Percentiles rank a stretch among this genome's conserved stretches.
phyloP scores from a whole-genome alignment of 2,888 invertebrate genomes.

The Tortrix viridana region DNA sequence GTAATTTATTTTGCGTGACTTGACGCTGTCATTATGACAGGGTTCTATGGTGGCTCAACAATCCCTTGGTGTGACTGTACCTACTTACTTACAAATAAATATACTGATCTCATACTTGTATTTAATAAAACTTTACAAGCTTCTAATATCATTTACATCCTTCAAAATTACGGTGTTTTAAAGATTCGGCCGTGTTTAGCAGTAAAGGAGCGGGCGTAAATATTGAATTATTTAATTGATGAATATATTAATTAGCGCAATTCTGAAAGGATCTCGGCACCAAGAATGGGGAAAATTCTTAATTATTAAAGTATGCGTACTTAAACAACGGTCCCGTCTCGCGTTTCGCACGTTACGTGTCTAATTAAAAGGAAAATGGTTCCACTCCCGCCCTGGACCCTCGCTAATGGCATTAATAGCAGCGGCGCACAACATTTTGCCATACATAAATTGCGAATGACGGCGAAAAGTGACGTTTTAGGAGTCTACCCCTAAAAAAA shows the following conservation, averaged over 20 bases:
- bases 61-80: too few species aligned
- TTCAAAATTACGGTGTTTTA: too few species aligned
- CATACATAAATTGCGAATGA: conserved; percentile 23
- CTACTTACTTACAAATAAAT: too few species aligned
- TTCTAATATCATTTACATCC: too few species aligned
- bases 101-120: too few species aligned
- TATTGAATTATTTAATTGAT: not conserved
- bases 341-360: conserved; percentile 36
- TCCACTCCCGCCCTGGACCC: conserved; percentile 31
- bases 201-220: not conserved
- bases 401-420: conserved; percentile 33
- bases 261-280: conserved; percentile 1
- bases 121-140: too few species aligned
- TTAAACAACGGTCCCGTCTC: conserved; percentile 32
- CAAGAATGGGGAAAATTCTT: conserved; percentile 29
- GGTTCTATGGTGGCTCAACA: too few species aligned
- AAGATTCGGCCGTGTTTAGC: too few species aligned
- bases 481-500: not conserved
- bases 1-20: too few species aligned
- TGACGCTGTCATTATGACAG: too few species aligned
- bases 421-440: conserved; percentile 22
- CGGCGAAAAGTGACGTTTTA: not conserved
- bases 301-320: conserved; percentile 35
- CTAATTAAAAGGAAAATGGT: conserved; percentile 37
- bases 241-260: not conserved